These are phyloP conservation scores for Eilema griseolum DNA, from an alignment of 2,888 invertebrate genomes.

Conservation along the genomic window DNA sequence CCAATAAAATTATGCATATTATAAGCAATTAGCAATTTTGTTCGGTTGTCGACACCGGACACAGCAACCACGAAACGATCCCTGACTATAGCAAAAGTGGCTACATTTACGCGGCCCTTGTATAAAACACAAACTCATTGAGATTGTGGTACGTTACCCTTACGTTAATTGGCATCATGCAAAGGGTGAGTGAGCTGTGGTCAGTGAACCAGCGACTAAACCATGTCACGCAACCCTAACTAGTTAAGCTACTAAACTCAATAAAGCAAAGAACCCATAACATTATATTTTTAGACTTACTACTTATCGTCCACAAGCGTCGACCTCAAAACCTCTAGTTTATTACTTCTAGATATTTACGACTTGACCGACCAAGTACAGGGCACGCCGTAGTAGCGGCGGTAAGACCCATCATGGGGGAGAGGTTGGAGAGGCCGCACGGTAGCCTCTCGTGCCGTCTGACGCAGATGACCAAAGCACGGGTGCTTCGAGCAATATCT, in stretches of 20 bases:
- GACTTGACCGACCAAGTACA: too few species aligned
- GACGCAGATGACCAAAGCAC: too few species aligned
- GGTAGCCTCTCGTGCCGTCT: too few species aligned
- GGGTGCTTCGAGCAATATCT: too few species aligned
- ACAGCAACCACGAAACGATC: background rate
- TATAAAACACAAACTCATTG: background rate
- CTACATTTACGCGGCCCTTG: background rate
- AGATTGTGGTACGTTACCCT: constrained; percentile 1
- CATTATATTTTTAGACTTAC: background rate
- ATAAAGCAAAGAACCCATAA: background rate
- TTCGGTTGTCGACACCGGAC: background rate
- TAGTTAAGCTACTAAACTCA: background rate
- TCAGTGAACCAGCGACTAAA: constrained; percentile 31
- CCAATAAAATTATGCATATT: too few species aligned
- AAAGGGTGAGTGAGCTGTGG: constrained; percentile 29
- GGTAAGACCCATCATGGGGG: too few species aligned
- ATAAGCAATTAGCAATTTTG: background rate
- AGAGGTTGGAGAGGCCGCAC: too few species aligned
- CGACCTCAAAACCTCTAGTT: constrained; percentile 9
- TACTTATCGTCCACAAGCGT: constrained; percentile 5
- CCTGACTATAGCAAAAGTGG: background rate
- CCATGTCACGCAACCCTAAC: constrained; percentile 28
- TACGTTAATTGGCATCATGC: constrained; percentile 28
- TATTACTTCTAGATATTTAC: background rate
- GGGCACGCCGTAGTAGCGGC: too few species aligned